Base-by-base conservation (phyloP, 2,888 invertebrate species). In the Ophion slaviceki region DNA sequence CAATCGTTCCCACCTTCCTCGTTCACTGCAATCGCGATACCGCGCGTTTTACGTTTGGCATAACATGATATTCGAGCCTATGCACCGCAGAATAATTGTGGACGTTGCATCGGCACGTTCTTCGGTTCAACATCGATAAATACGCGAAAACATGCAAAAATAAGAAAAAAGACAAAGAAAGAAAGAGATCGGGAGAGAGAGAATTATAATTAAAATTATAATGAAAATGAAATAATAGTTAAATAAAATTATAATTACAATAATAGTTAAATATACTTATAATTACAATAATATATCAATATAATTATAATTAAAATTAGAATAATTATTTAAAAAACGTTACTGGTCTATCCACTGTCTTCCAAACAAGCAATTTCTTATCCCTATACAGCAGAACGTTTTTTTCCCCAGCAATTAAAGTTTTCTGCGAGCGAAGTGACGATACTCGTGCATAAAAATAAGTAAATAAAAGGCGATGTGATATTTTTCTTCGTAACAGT, bases 41-140 rank as follows among this genome's bases (percentile, higher is more conserved):
- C 62, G 32, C 20, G 36, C 11, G 20, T 67, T 78, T 78, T 45
- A 68, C 45, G 53, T 59, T 53, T 24, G 59, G 72, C 40, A 36
- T 32, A 72, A 20, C 59, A 40, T 32, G 59, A 72, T 59, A 72
- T 72, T 72, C n/a, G 71, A 71, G 32, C 57, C 71, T 20, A n/a
- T 71, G 57, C 32, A n/a, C 40, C 40, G 40, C 40, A 40, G 40
- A 40, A 40, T 40, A 40, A 40, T 8, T 40, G 40, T 40, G 40
- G 40, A 28, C 66, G 40, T 67, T 67, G 17, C 24, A 20, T 24
- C 40, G 40, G 62, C 62, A 62, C 57, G 57, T 57, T 17, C 57
- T 2, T 40, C 40, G 40, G 8, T 40, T 40, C 40, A 40, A 40
- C 40, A 7, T 40, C 40, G 40, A 40, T 40, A 40, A 57, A 57